Evolutionary conservation across 2,888 invertebrate genomes (phyloP).

Genomic region (Tenthredo livida): DNA sequence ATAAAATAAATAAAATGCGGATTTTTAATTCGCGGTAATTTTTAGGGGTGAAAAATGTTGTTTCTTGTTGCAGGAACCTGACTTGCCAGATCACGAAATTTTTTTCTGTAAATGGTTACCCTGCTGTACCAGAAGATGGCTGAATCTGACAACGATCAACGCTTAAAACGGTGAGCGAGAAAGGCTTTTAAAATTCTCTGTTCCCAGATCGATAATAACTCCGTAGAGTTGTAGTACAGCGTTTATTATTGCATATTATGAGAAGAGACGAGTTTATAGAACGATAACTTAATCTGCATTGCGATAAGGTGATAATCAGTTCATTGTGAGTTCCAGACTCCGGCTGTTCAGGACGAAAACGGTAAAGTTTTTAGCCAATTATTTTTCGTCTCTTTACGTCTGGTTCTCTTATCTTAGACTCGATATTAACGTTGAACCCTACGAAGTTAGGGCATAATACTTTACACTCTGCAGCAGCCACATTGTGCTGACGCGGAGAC

Average conservation of each 20-base stretch:
- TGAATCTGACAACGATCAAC: neutral
- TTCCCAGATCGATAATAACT: conserved; percentile 19
- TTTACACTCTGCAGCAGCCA: neutral
- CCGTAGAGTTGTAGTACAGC: neutral
- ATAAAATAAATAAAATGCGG: neutral
- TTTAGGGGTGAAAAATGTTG: neutral
- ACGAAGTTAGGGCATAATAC: neutral
- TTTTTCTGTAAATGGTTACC: neutral
- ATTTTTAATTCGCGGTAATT: neutral
- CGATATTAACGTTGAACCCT: neutral
- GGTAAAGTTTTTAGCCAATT: neutral
- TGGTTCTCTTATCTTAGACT: neutral
- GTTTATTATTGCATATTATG: neutral
- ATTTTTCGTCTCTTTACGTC: neutral
- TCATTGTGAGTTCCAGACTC: neutral
- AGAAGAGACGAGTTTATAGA: neutral
- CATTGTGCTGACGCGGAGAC: conserved; percentile 28
- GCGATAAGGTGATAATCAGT: conserved; percentile 1
- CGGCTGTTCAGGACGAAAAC: neutral
- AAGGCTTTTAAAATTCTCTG: conserved; percentile 27
- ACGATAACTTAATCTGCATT: neutral
- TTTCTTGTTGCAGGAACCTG: neutral
- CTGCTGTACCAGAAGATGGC: conserved; percentile 21
- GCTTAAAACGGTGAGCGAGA: conserved; percentile 25
- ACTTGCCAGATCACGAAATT: neutral